Percentiles rank a stretch among this genome's conserved stretches.
Conservation (phyloP, 1,140 invertebrate species). For the Holcopasites calliopsidis region DNA sequence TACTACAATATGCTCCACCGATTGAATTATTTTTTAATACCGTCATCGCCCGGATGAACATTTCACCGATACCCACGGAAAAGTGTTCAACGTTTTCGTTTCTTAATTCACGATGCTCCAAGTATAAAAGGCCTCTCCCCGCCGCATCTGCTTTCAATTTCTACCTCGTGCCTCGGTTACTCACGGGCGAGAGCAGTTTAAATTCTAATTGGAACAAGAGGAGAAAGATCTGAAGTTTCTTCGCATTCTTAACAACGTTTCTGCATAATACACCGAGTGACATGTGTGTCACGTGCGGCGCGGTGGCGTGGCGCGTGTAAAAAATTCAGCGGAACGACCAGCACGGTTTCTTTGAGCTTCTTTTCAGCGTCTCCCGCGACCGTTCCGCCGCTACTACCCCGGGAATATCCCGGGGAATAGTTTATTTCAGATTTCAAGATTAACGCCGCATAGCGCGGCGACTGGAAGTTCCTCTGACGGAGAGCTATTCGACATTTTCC, state of each 20-base stretch:
- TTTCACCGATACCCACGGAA: too few species aligned
- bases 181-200: slow-evolving; percentile 23
- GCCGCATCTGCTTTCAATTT: slow-evolving; percentile 2
- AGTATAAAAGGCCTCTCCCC: slow-evolving; percentile 2
- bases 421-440: slow-evolving; percentile 18
- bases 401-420: slow-evolving; percentile 4
- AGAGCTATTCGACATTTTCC: neutral
- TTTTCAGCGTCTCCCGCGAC: neutral
- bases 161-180: slow-evolving; percentile 1
- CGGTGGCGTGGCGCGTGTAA: neutral
- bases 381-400: neutral
- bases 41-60: too few species aligned
- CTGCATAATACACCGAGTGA: slow-evolving; percentile 27
- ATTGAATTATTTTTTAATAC: too few species aligned
- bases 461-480: neutral
- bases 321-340: slow-evolving; percentile 31
- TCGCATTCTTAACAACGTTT: slow-evolving; percentile 28
- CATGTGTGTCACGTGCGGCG: slow-evolving; percentile 29
- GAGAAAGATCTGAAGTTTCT: slow-evolving; percentile 32
- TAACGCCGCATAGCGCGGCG: neutral
- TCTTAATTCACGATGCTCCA: neutral
- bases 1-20: too few species aligned
- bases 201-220: slow-evolving; percentile 32
- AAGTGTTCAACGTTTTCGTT: neutral
- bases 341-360: slow-evolving; percentile 5